Evolutionary conservation across 2,888 invertebrate genomes (phyloP).

Genomic region (Drosophila silvestris): DNA sequence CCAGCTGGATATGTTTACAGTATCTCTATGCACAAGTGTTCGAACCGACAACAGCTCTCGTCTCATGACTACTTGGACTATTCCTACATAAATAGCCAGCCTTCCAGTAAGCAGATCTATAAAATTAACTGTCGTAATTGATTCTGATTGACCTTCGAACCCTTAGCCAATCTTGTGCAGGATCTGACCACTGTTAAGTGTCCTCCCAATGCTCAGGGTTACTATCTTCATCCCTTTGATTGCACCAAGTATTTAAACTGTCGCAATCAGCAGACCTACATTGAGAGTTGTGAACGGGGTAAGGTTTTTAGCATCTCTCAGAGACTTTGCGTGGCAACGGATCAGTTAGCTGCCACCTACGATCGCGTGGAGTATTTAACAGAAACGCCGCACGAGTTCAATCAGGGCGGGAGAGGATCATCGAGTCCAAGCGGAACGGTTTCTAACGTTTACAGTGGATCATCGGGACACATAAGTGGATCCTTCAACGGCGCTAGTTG

Average conservation of each 20-base stretch:
- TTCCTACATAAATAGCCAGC: conserved; percentile 29
- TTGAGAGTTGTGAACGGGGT: conserved; percentile 88
- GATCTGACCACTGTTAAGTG: conserved; percentile 83
- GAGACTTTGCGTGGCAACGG: conserved; percentile 87
- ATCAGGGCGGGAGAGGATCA: neutral
- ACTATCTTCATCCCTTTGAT: conserved; percentile 85
- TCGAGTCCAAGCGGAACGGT: conserved; percentile 2
- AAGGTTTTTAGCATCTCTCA: conserved; percentile 88
- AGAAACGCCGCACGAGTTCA: conserved; percentile 60
- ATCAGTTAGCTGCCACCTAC: conserved; percentile 86
- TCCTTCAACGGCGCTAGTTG: conserved; percentile 69
- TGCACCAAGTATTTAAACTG: conserved; percentile 89
- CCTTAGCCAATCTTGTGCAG: conserved; percentile 12
- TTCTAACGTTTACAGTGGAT: neutral
- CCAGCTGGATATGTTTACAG: conserved; percentile 88
- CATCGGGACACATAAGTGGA: neutral
- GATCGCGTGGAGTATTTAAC: conserved; percentile 80
- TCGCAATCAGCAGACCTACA: conserved; percentile 87
- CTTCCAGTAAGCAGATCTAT: conserved; percentile 37
- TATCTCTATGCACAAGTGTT: conserved; percentile 86
- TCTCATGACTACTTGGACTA: conserved; percentile 60
- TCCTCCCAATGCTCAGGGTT: conserved; percentile 86
- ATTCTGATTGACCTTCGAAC: too few species aligned
- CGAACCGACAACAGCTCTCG: conserved; percentile 86
- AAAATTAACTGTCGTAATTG: too few species aligned